phyloP scores from a whole-genome alignment of 2,888 invertebrate genomes.

The Ellobium chinense region DNA sequence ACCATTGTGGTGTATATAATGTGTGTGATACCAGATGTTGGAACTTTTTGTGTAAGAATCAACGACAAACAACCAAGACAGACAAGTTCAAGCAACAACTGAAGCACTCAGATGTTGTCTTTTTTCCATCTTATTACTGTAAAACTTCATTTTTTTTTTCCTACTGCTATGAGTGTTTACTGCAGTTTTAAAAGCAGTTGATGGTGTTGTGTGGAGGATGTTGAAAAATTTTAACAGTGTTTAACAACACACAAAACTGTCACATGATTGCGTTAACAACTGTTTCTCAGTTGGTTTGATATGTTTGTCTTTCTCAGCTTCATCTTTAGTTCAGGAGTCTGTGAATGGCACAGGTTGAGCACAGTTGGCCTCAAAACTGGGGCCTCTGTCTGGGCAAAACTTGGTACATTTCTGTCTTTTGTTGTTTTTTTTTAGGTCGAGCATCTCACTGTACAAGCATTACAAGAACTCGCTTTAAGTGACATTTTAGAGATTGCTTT shows the following conservation, averaged over 20 bases:
- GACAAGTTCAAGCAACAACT: too few relatives aligned
- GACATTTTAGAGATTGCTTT: too few relatives aligned
- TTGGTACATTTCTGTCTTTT: too few relatives aligned
- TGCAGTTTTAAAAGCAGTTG: slow-evolving; percentile 21
- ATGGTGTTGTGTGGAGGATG: slow-evolving; percentile 2
- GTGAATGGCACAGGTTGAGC: slow-evolving; percentile 1
- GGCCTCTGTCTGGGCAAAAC: too few relatives aligned
- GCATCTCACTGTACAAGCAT: too few relatives aligned
- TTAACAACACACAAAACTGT: slow-evolving; percentile 10
- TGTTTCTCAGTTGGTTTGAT: background rate
- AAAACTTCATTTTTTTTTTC: slow-evolving; percentile 11
- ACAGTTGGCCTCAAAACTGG: too few relatives aligned
- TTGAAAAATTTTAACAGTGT: background rate
- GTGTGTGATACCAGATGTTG: slow-evolving; percentile 34
- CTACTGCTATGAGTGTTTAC: slow-evolving; percentile 1
- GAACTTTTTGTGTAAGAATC: slow-evolving; percentile 47
- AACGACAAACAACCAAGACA: slow-evolving; percentile 43
- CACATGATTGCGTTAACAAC: too few relatives aligned
- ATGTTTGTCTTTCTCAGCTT: background rate
- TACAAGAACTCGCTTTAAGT: too few relatives aligned
- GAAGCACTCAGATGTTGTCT: too few relatives aligned
- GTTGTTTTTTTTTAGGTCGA: too few relatives aligned
- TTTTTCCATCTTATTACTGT: slow-evolving; percentile 30
- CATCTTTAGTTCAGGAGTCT: slow-evolving; percentile 13
- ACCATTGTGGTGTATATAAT: background rate